Evolutionary conservation across 2,888 invertebrate genomes (phyloP), one percentile per base, ranked within the genome.

Genomic region (Atrina japonica): DNA sequence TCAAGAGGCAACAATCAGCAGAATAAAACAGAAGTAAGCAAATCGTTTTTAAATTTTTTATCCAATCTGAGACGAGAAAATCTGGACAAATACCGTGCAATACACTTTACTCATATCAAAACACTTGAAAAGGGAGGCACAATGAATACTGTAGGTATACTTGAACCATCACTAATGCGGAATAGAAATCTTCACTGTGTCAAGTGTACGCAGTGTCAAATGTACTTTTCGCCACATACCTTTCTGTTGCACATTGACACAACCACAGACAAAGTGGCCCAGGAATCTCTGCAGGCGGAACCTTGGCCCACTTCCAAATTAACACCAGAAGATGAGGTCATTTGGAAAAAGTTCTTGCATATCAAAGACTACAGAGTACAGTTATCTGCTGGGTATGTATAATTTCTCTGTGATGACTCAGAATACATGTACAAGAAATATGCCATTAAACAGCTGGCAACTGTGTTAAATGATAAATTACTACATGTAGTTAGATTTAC

Each of bases 231-330:
- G 3, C 76, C 76, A 53, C 59, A 68, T 14, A 11, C 53, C 6
- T 76, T 73, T n/a, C 60, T 70, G 29, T 47, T 52, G 3, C 76
- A 76, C 55, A 56, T 70, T 58, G 60, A 52, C 30, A 23, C 27
- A n/a, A 18, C n/a, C 35, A 35, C 35, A 1, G 52, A 45, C 6
- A 43, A 52, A 27, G 56, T 70, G 6, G 40, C 45, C 11, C 29
- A 58, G 5, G 45, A 40, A 18, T 66, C 66, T 2, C 23, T 58
- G 3, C 18, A 45, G 14, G 56, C 56, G 16, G 49, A 58, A n/a
- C 58, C 50, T 3, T 35, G 56, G 2, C 66, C 66, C 21, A 66
- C 50, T 21, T 21, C 21, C 18, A 23, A 40, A 11, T 27, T 58
- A 11, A 9, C 29, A 1, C 45, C n/a, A 18, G 16, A 43, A 40